These are phyloP conservation scores for Polylopha cassiicola DNA, from an alignment of 2,888 invertebrate species.

Conservation along the genomic window DNA sequence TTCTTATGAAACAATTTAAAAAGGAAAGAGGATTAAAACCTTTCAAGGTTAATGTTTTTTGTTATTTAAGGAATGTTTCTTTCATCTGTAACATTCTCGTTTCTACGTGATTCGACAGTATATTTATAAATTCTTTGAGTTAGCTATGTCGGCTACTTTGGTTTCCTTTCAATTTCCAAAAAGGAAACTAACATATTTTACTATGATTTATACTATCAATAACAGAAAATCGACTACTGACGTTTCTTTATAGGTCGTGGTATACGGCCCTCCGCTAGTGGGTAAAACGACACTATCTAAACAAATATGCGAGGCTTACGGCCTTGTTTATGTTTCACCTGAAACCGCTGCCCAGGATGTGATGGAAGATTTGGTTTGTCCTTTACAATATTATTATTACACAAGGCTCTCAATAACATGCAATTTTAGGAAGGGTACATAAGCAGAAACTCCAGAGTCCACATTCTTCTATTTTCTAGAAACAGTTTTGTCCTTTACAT, in stretches of 20 bases:
- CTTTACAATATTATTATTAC: slow-evolving; percentile 1
- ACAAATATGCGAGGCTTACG: slow-evolving; percentile 75
- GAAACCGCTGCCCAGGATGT: slow-evolving; percentile 74
- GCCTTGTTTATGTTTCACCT: slow-evolving; percentile 73
- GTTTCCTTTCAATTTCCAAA: slow-evolving; percentile 1
- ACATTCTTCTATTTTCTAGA: too few relatives aligned
- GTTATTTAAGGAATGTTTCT: too few relatives aligned
- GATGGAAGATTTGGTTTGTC: slow-evolving; percentile 73
- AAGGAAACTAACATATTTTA: not conserved
- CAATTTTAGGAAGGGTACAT: too few relatives aligned
- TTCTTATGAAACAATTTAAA: slow-evolving; percentile 70
- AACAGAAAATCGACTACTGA: not conserved
- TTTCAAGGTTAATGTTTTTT: slow-evolving; percentile 58
- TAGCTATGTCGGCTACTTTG: too few relatives aligned
- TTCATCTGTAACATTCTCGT: too few relatives aligned
- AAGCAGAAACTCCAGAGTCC: too few relatives aligned
- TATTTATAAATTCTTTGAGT: too few relatives aligned
- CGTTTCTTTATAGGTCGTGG: slow-evolving; percentile 48
- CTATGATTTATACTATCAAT: too few relatives aligned
- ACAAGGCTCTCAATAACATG: not conserved
- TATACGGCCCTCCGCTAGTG: slow-evolving; percentile 81
- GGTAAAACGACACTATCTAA: slow-evolving; percentile 80
- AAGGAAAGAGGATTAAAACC: slow-evolving; percentile 74
- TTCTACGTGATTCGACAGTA: too few relatives aligned
- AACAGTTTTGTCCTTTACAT: too few relatives aligned